Evolutionary conservation across 2,888 invertebrate species (phyloP), one percentile per base, ranked within the genome.

Genomic region (Hyposoter didymator): DNA sequence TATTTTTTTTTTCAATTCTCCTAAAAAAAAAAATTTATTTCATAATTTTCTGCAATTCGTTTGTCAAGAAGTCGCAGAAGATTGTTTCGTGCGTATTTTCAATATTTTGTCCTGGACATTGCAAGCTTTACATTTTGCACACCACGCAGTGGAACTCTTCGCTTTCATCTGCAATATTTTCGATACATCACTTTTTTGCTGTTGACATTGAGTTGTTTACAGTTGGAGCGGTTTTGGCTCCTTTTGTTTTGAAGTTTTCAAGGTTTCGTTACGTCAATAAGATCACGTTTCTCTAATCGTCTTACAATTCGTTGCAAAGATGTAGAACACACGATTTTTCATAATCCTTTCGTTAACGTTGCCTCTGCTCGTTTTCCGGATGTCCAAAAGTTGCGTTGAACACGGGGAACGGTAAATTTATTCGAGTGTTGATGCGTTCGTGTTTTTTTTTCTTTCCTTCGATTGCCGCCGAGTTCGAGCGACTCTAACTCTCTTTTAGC

Each of bases 301-400:
- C 35, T 78, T 78, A 67, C 17, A 52, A 55, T 43, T 55, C 19
- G 43, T 39, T 2, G 10, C 45, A 2, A 3, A 19, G 43, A 59
- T 4, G 59, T 73, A 73, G 55, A 39, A 55, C 55, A 55, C 28
- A 28, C 66, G 19, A 67, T 59, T 66, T 55, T 67, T 66, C 49
- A 17, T 35, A 6, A 55, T 69, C 45, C 66, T 39, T 14, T 59
- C 14, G n/a, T 45, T 17, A n/a, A 10, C 7, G 19, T 52, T 66
- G 52, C n/a, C 66, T 59, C 45, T 39, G 32, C 6, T 62, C 17
- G 74, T 28, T 59, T 62, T 32, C 28, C 28, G 45, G 12, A 74
- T 62, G 28, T 10, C 28, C n/a, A 32, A 62, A 74, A 74, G 35
- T 45, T 28, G 17, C 43, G 73, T 73, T 22, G 14, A 10, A 73